A percentile compares a stretch with the other conserved stretches of the same genome.
phyloP scores from a whole-genome alignment of 1,140 invertebrate species.

The Phymorhynchus buccinoides region DNA sequence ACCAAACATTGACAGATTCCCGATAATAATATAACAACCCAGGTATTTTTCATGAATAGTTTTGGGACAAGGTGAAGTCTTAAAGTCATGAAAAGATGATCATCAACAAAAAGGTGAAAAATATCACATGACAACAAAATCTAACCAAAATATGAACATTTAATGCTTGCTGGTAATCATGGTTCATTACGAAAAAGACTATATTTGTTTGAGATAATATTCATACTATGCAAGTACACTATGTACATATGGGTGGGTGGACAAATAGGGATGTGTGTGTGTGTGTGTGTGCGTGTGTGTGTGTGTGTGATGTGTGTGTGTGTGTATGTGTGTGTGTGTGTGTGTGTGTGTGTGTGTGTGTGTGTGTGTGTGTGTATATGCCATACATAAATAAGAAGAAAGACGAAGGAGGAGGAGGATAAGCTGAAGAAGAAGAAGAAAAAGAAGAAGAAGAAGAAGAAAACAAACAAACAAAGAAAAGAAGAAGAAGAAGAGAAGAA shows the following conservation, averaged over 20 bases:
- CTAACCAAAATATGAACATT: not conserved
- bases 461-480: not conserved
- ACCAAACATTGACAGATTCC: too few species aligned
- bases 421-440: not conserved
- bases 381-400: not conserved
- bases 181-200: not conserved
- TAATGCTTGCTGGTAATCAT: not conserved
- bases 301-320: constrained; percentile 7
- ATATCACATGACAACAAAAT: not conserved
- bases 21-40: too few species aligned
- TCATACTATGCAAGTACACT: too few species aligned
- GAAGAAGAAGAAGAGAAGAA: not conserved
- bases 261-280: not conserved
- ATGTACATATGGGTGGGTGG: not conserved
- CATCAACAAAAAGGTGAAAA: not conserved
- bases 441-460: not conserved
- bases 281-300: not conserved
- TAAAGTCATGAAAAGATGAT: not conserved
- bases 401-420: not conserved
- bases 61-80: not conserved
- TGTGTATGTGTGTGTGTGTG: constrained; percentile 4
- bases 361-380: not conserved
- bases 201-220: not conserved
- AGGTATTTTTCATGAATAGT: not conserved
- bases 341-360: not conserved